Conservation (phyloP, 2,797 vertebrate genomes). For the Megalops cyprinoides region DNA sequence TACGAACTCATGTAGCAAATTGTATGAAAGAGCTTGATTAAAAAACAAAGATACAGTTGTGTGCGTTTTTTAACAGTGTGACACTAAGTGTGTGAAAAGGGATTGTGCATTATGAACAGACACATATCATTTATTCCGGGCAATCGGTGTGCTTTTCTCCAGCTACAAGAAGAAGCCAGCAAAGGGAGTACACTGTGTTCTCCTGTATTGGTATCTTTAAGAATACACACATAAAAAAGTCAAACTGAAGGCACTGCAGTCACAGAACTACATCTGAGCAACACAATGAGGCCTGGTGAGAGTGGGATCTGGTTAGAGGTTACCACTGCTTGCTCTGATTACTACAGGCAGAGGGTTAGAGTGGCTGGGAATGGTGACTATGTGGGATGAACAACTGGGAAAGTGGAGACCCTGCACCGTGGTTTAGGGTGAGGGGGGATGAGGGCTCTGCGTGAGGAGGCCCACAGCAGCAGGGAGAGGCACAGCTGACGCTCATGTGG, state of each 20-base stretch:
- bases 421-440: conserved; percentile 68
- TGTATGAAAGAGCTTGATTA: background rate
- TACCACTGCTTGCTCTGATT: conserved; percentile 36
- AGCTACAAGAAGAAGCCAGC: background rate
- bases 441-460: background rate
- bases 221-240: background rate
- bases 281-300: conserved; percentile 73
- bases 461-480: background rate
- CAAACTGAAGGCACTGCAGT: background rate
- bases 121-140: background rate
- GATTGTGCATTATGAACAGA: background rate
- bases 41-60: background rate
- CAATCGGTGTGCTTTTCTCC: background rate
- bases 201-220: background rate
- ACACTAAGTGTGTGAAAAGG: background rate
- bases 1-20: background rate
- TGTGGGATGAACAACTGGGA: conserved; percentile 65
- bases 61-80: background rate
- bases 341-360: conserved; percentile 43
- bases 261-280: conserved; percentile 44
- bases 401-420: conserved; percentile 78
- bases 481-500: no score
- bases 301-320: conserved; percentile 70
- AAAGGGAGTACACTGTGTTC: background rate
- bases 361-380: conserved; percentile 64